These are phyloP conservation scores for Brachirus orientalis DNA, from an alignment of 2,113 vertebrate genomes.

Conservation along the genomic window DNA sequence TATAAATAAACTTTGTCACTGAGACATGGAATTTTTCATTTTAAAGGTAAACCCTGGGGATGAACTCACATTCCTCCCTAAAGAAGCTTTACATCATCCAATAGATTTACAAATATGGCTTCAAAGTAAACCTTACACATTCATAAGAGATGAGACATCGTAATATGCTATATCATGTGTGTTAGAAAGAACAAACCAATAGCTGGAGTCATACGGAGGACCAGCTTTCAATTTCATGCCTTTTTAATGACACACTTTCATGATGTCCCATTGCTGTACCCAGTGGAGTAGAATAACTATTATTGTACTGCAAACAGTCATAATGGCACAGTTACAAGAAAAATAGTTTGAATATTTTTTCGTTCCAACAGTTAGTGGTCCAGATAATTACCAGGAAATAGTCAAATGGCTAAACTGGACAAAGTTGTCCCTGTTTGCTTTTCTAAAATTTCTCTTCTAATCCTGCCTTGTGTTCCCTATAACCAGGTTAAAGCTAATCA, in stretches of 20 bases:
- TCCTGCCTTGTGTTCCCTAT: not conserved
- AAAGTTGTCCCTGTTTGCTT: slow-evolving; percentile 26
- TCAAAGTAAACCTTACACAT: slow-evolving; percentile 6
- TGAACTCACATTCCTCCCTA: not conserved
- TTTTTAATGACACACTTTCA: slow-evolving; percentile 58
- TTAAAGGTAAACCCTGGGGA: not conserved
- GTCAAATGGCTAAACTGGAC: slow-evolving; percentile 39
- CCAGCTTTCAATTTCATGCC: slow-evolving; percentile 66
- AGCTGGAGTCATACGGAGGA: slow-evolving; percentile 54
- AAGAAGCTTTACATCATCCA: not conserved
- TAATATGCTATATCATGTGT: not conserved
- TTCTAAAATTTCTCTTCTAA: slow-evolving; percentile 15
- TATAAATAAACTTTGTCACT: not conserved
- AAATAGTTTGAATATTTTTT: slow-evolving; percentile 54
- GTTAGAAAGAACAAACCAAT: slow-evolving; percentile 29
- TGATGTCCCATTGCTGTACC: slow-evolving; percentile 35
- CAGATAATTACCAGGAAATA: slow-evolving; percentile 76
- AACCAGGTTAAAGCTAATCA: slow-evolving; percentile 22
- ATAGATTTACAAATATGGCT: not conserved
- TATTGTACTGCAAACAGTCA: slow-evolving; percentile 47
- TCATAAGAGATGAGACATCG: not conserved
- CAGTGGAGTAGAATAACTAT: slow-evolving; percentile 52
- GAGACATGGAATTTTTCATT: not conserved
- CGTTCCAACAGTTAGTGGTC: slow-evolving; percentile 68
- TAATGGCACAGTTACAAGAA: slow-evolving; percentile 50